Evolutionary conservation across 2,888 invertebrate species (phyloP).

Genomic region (Lathronympha strigana): DNA sequence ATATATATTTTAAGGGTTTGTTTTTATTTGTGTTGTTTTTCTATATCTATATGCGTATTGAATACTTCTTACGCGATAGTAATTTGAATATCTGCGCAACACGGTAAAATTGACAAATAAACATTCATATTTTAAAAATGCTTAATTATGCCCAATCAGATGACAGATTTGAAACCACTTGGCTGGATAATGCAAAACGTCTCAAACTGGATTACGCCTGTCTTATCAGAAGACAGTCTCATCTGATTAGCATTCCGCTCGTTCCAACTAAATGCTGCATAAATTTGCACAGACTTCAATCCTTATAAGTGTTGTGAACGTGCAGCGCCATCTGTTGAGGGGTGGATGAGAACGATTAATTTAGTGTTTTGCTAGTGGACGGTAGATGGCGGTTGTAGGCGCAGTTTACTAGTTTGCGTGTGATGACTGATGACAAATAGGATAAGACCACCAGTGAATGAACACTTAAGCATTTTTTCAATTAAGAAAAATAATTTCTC

Average conservation of each 20-base stretch:
- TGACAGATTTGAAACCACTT: background rate
- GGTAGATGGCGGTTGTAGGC: constrained; percentile 18
- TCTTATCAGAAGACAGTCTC: constrained; percentile 16
- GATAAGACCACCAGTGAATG: no score
- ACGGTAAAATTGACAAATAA: no score
- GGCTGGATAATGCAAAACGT: background rate
- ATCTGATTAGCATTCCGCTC: constrained; percentile 27
- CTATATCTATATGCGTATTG: no score
- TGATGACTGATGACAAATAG: no score
- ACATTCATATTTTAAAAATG: no score
- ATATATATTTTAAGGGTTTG: no score
- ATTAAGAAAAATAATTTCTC: no score
- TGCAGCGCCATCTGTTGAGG: constrained; percentile 21
- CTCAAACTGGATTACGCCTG: background rate
- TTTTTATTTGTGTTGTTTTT: no score
- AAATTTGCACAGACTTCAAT: constrained; percentile 30
- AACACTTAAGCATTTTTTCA: no score
- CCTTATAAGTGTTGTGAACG: constrained; percentile 11
- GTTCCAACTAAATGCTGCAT: constrained; percentile 16
- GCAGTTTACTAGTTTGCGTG: no score
- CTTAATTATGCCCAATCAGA: background rate
- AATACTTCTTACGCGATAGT: no score
- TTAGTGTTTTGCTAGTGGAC: background rate
- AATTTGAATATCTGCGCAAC: no score
- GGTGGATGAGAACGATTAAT: background rate